A percentile compares a stretch with the other conserved stretches of the same genome.
phyloP scores from a whole-genome alignment of 1,140 invertebrate genomes.

The Maniola jurtina region DNA sequence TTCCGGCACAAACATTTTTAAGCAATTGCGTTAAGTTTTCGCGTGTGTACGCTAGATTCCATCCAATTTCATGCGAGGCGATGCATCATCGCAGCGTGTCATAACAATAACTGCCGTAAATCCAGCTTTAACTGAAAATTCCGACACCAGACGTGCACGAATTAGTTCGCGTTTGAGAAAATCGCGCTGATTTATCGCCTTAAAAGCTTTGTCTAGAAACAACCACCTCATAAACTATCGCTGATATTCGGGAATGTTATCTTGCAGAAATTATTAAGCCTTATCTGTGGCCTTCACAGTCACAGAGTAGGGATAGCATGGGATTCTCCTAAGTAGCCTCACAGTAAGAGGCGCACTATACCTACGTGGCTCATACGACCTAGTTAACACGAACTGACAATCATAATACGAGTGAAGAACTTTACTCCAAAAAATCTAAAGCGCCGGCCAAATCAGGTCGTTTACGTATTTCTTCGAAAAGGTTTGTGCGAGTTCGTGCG shows the following conservation, averaged over 20 bases:
- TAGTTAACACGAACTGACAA: too few relatives aligned
- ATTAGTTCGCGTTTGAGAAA: slow-evolving; percentile 27
- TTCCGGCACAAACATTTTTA: slow-evolving; percentile 1
- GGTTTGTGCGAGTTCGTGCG: too few relatives aligned
- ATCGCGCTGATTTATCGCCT: slow-evolving; percentile 30
- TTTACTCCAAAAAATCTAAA: too few relatives aligned
- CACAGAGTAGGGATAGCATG: too few relatives aligned
- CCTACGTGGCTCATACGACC: too few relatives aligned
- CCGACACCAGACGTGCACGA: slow-evolving; percentile 28
- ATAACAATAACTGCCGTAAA: slow-evolving; percentile 38
- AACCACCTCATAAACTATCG: slow-evolving; percentile 18
- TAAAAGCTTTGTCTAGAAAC: slow-evolving; percentile 28
- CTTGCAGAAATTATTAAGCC: too few relatives aligned
- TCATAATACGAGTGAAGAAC: too few relatives aligned
- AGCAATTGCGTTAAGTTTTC: not conserved
- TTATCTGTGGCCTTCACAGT: too few relatives aligned
- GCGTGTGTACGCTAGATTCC: not conserved
- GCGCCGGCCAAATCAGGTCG: too few relatives aligned
- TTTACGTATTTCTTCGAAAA: too few relatives aligned
- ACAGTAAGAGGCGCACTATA: too few relatives aligned
- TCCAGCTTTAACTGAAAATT: slow-evolving; percentile 35
- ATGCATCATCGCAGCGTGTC: slow-evolving; percentile 32
- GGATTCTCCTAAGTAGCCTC: too few relatives aligned
- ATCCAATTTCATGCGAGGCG: slow-evolving; percentile 29
- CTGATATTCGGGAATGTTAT: slow-evolving; percentile 2